phyloP scores from a whole-genome alignment of 2,113 vertebrate genomes.

The Tragulus kanchil region DNA sequence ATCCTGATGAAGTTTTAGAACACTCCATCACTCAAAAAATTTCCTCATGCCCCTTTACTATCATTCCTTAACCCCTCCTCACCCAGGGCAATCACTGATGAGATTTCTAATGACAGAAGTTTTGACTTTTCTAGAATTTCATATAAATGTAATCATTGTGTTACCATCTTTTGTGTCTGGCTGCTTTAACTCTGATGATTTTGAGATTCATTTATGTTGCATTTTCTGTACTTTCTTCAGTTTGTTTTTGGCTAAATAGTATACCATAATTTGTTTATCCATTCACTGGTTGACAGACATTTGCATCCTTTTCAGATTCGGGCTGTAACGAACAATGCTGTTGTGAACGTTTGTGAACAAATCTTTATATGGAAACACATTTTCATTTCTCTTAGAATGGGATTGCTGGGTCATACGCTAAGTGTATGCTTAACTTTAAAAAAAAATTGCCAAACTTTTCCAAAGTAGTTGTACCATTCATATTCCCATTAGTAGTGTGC shows the following conservation, averaged over 20 bases:
- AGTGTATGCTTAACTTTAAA: constrained; percentile 10
- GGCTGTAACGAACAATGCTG: neutral
- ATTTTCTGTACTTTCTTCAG: neutral
- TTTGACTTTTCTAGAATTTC: constrained; percentile 42
- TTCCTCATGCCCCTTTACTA: neutral
- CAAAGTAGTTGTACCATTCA: constrained; percentile 11
- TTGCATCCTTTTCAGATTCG: neutral
- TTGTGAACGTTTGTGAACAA: constrained; percentile 5
- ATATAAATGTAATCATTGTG: neutral
- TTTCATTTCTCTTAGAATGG: constrained; percentile 48
- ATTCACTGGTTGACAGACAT: neutral
- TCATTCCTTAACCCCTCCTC: neutral
- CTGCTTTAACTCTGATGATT: constrained; percentile 47
- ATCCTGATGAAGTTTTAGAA: neutral
- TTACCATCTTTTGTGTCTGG: neutral
- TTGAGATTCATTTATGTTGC: neutral
- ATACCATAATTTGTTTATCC: constrained; percentile 9
- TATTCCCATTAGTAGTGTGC: neutral
- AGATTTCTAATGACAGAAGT: neutral
- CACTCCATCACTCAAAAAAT: neutral
- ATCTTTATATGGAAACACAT: constrained; percentile 31
- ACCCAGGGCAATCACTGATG: neutral
- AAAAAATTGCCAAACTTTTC: constrained; percentile 46
- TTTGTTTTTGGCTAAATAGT: neutral
- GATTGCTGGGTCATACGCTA: neutral